Percentiles rank a stretch among this genome's conserved stretches.
Conservation (phyloP, 2,888 invertebrate species). For the Zele albiditarsus region DNA sequence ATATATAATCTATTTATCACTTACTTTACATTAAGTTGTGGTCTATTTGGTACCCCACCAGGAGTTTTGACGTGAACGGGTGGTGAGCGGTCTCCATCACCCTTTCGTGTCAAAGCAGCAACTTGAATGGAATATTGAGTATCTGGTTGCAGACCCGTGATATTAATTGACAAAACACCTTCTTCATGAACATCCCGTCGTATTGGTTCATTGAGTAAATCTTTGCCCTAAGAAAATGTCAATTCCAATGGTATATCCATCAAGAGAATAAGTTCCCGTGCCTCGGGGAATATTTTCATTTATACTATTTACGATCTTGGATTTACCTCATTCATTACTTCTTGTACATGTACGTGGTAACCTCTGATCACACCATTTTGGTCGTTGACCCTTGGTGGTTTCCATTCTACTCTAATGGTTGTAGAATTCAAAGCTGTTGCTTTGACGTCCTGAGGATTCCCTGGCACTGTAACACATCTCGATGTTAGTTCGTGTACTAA, state of each 20-base stretch:
- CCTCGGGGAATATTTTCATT: background rate
- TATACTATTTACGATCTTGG: background rate
- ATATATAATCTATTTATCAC: constrained; percentile 55
- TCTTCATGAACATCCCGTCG: constrained; percentile 90
- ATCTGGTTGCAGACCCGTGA: constrained; percentile 94
- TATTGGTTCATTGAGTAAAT: constrained; percentile 88
- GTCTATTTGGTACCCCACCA: constrained; percentile 92
- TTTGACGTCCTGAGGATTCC: constrained; percentile 95
- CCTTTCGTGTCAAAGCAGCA: constrained; percentile 95
- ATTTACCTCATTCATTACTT: constrained; percentile 87
- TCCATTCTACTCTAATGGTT: constrained; percentile 96
- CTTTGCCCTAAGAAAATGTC: constrained; percentile 76
- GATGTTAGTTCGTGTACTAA: constrained; percentile 54
- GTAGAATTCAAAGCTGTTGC: constrained; percentile 94
- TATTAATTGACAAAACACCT: constrained; percentile 84
- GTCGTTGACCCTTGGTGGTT: constrained; percentile 91
- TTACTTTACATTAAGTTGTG: constrained; percentile 87
- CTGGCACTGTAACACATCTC: constrained; percentile 88
- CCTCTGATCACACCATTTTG: constrained; percentile 96
- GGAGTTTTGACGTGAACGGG: constrained; percentile 92
- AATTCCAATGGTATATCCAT: background rate
- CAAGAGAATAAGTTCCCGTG: background rate
- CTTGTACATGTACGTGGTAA: constrained; percentile 96
- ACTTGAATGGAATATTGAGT: constrained; percentile 95
- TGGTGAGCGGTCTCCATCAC: constrained; percentile 94